These are phyloP conservation scores for Nomada ferruginata DNA, from an alignment of 2,888 invertebrate species.

Conservation along the genomic window DNA sequence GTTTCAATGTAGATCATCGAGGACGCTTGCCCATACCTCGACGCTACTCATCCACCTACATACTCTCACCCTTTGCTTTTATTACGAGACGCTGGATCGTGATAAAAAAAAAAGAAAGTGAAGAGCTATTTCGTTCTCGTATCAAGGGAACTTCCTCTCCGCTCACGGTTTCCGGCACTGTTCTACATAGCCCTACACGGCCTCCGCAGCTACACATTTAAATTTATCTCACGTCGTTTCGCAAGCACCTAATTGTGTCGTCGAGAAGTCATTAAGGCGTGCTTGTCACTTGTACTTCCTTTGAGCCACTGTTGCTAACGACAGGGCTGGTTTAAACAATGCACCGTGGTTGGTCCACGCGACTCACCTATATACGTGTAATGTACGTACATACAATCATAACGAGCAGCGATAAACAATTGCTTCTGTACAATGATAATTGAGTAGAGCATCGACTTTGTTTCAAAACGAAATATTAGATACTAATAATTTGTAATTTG, in stretches of 20 bases:
- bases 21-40: constrained; percentile 37
- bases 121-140: constrained; percentile 63
- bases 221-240: constrained; percentile 72
- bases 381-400: background rate
- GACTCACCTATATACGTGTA: background rate
- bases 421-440: background rate
- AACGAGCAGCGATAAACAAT: constrained; percentile 1
- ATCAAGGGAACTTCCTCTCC: constrained; percentile 54
- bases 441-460: too few species aligned
- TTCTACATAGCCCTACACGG: constrained; percentile 21
- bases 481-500: too few species aligned
- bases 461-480: too few species aligned
- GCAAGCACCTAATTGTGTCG: constrained; percentile 67
- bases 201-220: constrained; percentile 56
- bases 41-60: constrained; percentile 50
- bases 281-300: constrained; percentile 54
- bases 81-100: constrained; percentile 63
- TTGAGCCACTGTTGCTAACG: constrained; percentile 37
- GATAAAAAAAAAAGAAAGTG: constrained; percentile 54
- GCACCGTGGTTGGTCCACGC: constrained; percentile 6
- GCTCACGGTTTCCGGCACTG: constrained; percentile 38
- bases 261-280: constrained; percentile 68
- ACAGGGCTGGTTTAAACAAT: constrained; percentile 50
- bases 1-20: constrained; percentile 72
- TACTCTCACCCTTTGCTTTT: constrained; percentile 62